Conservation (phyloP, 2,113 vertebrate genomes). For the Epinephelus cyanopodus region DNA sequence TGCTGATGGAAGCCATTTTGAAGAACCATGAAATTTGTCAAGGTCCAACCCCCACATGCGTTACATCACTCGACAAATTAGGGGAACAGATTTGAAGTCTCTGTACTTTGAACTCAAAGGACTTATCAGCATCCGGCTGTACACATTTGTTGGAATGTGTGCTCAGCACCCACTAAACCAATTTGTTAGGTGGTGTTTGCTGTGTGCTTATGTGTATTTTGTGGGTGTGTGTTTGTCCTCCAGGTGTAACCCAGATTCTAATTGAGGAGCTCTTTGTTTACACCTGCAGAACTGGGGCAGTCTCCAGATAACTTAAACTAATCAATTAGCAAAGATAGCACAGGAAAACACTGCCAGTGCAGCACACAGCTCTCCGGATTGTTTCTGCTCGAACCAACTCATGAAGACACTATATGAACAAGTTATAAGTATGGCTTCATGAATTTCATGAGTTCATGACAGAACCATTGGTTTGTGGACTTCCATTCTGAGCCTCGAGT, state of each 20-base stretch:
- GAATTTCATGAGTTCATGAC: conserved; percentile 17
- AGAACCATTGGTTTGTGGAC: background rate
- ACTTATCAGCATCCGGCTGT: conserved; percentile 59
- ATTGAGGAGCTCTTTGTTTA: conserved; percentile 74
- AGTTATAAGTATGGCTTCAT: background rate
- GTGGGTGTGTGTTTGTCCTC: conserved; percentile 60
- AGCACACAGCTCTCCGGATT: conserved; percentile 36
- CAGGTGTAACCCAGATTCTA: conserved; percentile 81
- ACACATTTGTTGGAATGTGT: conserved; percentile 53
- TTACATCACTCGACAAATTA: conserved; percentile 59
- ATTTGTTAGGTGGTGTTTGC: conserved; percentile 52
- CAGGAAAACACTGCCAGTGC: conserved; percentile 47
- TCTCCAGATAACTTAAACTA: conserved; percentile 74
- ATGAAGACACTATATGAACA: background rate
- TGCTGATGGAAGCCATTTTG: conserved; percentile 53
- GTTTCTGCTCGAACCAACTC: conserved; percentile 9
- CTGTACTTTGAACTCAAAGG: conserved; percentile 54
- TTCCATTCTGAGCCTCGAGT: too few relatives aligned
- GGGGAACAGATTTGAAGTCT: conserved; percentile 57
- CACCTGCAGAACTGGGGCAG: conserved; percentile 75
- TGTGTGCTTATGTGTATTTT: conserved; percentile 42
- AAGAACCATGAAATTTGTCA: conserved; percentile 42
- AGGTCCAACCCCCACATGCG: conserved; percentile 43
- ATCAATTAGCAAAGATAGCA: conserved; percentile 74
- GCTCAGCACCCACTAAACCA: conserved; percentile 58